Conservation (phyloP, 1,140 invertebrate genomes). For the Lepidurus arcticus region DNA sequence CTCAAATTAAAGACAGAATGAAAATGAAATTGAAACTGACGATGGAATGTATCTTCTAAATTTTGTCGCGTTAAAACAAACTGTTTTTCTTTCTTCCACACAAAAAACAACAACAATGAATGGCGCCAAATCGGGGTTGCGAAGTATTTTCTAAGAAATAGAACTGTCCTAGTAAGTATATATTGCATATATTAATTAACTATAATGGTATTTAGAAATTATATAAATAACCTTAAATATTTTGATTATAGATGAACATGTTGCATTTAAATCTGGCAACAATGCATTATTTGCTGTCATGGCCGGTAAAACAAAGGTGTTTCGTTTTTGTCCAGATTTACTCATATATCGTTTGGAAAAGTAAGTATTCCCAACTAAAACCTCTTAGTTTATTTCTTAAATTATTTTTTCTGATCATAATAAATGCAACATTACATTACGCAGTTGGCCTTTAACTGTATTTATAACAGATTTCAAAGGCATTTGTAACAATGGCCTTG, state of each 20-base stretch:
- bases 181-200: too few species aligned
- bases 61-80: too few species aligned
- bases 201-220: neutral
- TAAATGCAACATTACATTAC: too few species aligned
- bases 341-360: neutral
- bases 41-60: too few species aligned
- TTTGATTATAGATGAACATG: neutral
- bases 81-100: neutral
- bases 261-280: neutral
- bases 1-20: too few species aligned
- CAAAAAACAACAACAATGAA: neutral
- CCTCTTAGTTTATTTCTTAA: neutral
- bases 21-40: too few species aligned
- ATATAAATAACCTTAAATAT: neutral
- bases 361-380: neutral
- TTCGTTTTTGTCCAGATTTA: neutral
- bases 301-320: conserved; percentile 18
- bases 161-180: neutral
- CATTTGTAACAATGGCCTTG: neutral
- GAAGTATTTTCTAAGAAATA: neutral
- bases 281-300: neutral
- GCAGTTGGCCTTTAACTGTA: too few species aligned
- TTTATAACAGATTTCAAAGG: too few species aligned
- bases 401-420: too few species aligned
- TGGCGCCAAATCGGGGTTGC: neutral